Evolutionary conservation across 2,888 invertebrate species (phyloP).

Genomic region (Thumatha senex): DNA sequence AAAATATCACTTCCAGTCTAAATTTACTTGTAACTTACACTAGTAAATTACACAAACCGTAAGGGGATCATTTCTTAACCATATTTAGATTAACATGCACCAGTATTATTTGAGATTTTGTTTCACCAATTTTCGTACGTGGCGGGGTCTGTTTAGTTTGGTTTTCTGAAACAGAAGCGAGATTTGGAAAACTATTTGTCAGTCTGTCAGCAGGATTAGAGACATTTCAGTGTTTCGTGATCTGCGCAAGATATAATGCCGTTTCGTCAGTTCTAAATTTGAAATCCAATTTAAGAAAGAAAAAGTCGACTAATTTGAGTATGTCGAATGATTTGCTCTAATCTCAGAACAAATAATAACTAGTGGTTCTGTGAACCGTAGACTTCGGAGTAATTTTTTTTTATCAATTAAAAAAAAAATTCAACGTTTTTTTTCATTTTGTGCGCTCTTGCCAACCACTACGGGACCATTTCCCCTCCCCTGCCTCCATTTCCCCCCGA

Average conservation of each 20-base stretch:
- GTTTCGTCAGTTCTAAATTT: slow-evolving; percentile 49
- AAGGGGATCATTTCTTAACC: slow-evolving; percentile 44
- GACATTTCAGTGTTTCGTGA: slow-evolving; percentile 52
- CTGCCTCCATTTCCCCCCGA: too few species aligned
- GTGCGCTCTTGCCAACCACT: too few species aligned
- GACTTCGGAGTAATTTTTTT: too few species aligned
- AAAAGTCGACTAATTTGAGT: neutral
- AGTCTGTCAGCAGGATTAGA: slow-evolving; percentile 67
- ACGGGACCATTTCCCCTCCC: too few species aligned
- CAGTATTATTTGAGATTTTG: slow-evolving; percentile 12
- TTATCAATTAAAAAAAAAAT: too few species aligned
- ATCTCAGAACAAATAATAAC: too few species aligned
- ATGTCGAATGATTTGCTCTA: neutral
- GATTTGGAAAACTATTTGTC: slow-evolving; percentile 73
- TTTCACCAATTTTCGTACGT: neutral
- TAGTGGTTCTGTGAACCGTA: too few species aligned
- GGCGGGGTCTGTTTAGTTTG: slow-evolving; percentile 23
- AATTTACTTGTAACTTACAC: slow-evolving; percentile 49
- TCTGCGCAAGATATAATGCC: slow-evolving; percentile 37
- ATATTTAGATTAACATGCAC: slow-evolving; percentile 43
- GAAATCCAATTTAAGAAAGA: slow-evolving; percentile 16
- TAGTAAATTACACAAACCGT: slow-evolving; percentile 51
- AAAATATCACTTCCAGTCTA: slow-evolving; percentile 36
- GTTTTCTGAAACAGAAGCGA: slow-evolving; percentile 35
- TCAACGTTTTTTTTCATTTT: too few species aligned